Evolutionary conservation across 2,113 vertebrate species (phyloP), one percentile per base, ranked within the genome.

Genomic region (Montifringilla adamsi): DNA sequence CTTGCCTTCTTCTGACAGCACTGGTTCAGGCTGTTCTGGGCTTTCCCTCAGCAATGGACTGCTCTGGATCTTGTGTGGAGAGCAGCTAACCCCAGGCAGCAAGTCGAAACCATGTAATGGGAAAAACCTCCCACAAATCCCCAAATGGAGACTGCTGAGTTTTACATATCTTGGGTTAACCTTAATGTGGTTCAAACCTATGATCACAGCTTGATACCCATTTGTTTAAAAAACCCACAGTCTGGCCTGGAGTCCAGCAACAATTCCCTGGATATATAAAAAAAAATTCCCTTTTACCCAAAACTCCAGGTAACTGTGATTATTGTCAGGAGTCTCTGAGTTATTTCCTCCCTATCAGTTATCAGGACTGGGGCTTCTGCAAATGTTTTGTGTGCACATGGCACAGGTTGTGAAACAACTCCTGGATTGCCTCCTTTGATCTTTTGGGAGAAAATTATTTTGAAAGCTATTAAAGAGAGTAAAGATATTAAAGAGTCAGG

Each of bases 141-240:
- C 43, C 59, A 72, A 28, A 84, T 74, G 73, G 56, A 63, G 77
- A 21, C 74, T 58, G 74, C 88, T 87, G 77, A 67, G 62, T 87
- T 90, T 93, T 90, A 81, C 66, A 55, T 59, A 52, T 66, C 66
- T 93, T 91, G 55, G 90, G 78, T 90, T 95, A 94, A 93, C 93
- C 93, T 70, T 87, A 93, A 84, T 82, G 82, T 24, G 35, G 28
- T 53, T 24, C 62, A 59, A 84, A 35, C 56, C 88, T 94, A 18
- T 78, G 78, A 87, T 94, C 85, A 87, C 50, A 66, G 62, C 33
- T 56, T 63, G 74, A 73, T 72, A 81, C 62, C 60, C 80, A 37
- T 89, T 89, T 92, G 94, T 93, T 93, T 92, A 90, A 96, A 81
- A 64, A 52, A 5, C 12, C 68, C n/a, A 22, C 4, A n/a, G 47